Evolutionary conservation across 2,888 invertebrate genomes (phyloP).

Genomic region (Meghimatium bilineatum): DNA sequence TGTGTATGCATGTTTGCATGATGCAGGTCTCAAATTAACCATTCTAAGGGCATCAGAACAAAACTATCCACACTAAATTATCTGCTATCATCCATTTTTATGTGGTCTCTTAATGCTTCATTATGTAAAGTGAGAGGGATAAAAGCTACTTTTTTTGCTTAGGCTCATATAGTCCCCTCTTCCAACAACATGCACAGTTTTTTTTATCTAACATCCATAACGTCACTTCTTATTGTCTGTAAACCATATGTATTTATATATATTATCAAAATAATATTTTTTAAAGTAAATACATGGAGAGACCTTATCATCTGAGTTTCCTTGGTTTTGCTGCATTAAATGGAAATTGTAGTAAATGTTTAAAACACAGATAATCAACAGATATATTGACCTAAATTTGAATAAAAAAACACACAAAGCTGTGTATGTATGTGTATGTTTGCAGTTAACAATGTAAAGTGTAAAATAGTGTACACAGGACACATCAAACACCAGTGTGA

Average conservation of each 20-base stretch:
- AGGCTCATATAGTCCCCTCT: too few relatives aligned
- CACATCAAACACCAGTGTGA: too few relatives aligned
- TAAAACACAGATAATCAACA: slow-evolving; percentile 22
- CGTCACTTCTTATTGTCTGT: neutral
- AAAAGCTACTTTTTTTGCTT: neutral
- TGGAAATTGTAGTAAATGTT: slow-evolving; percentile 10
- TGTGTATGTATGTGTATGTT: neutral
- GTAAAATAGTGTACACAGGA: too few relatives aligned
- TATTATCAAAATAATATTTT: neutral
- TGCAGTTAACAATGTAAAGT: neutral
- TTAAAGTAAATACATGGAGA: slow-evolving; percentile 3
- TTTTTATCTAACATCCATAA: neutral
- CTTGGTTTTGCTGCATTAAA: slow-evolving; percentile 48
- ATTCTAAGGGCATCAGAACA: too few relatives aligned
- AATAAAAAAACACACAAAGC: too few relatives aligned
- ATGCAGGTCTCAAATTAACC: too few relatives aligned
- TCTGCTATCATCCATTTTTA: neutral
- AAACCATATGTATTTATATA: slow-evolving; percentile 5
- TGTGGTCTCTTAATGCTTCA: neutral
- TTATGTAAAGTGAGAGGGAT: neutral
- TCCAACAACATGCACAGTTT: neutral
- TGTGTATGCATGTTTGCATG: too few relatives aligned
- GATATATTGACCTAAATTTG: neutral
- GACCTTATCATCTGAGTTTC: slow-evolving; percentile 49
- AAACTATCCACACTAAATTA: neutral